phyloP scores from a whole-genome alignment of 2,797 vertebrate genomes.

The Fistularia commersonii region DNA sequence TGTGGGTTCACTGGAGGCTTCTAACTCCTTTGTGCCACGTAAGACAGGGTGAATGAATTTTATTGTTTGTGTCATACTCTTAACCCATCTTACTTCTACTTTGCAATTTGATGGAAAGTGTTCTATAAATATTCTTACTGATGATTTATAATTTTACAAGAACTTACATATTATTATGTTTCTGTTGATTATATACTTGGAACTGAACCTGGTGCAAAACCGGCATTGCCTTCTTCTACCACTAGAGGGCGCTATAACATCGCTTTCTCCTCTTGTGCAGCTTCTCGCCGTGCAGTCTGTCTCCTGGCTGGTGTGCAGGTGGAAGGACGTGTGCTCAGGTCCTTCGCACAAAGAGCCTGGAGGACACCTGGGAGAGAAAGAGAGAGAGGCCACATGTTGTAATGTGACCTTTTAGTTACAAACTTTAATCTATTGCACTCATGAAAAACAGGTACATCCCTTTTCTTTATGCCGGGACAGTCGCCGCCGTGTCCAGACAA shows the following conservation, averaged over 20 bases:
- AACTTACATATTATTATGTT: no score
- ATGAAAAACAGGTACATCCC: conserved; percentile 51
- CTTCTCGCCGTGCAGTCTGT: conserved; percentile 13
- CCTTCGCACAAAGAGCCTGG: conserved; percentile 53
- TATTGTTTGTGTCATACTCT: no score
- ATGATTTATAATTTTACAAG: no score
- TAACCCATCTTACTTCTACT: no score
- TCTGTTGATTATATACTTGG: no score
- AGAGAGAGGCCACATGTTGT: conserved; percentile 28
- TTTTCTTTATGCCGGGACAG: conserved; percentile 43
- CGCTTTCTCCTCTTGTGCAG: neutral
- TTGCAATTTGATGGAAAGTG: neutral
- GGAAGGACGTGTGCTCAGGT: conserved; percentile 44
- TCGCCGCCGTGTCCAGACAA: conserved; percentile 25
- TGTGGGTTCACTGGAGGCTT: no score
- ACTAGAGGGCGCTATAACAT: neutral
- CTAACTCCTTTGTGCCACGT: no score
- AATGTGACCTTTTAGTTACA: conserved; percentile 42
- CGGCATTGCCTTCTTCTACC: neutral
- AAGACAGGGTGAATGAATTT: no score
- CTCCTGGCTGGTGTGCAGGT: conserved; percentile 37
- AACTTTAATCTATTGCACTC: conserved; percentile 49
- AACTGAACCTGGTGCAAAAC: no score
- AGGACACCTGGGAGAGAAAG: conserved; percentile 27
- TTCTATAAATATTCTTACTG: no score